Conservation (phyloP, 1,140 invertebrate genomes). For the Ips typographus region DNA sequence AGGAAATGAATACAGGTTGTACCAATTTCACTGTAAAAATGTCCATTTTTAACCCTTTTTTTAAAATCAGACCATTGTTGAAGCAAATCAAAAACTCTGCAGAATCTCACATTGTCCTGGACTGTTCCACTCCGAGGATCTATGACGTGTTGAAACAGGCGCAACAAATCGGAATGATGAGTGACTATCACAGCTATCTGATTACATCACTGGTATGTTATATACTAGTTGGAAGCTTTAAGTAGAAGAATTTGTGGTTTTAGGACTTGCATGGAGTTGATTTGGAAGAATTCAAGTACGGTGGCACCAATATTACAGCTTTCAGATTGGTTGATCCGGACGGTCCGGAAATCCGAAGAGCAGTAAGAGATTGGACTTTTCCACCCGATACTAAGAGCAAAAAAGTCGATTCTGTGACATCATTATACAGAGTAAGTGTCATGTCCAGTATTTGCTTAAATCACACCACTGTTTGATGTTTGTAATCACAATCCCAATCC, state of each 20-base stretch:
- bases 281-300: slow-evolving; percentile 90
- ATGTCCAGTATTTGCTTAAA: no score
- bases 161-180: slow-evolving; percentile 95
- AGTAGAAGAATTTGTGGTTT: slow-evolving; percentile 17
- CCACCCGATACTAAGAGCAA: slow-evolving; percentile 43
- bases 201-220: slow-evolving; percentile 80
- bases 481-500: no score
- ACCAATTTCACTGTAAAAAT: background rate
- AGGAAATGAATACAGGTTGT: slow-evolving; percentile 76
- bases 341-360: slow-evolving; percentile 69
- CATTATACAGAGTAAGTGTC: slow-evolving; percentile 19
- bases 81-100: slow-evolving; percentile 90
- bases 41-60: background rate
- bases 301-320: slow-evolving; percentile 90
- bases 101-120: slow-evolving; percentile 88
- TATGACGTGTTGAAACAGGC: slow-evolving; percentile 86
- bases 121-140: slow-evolving; percentile 84
- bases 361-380: slow-evolving; percentile 75
- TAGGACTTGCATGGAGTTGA: slow-evolving; percentile 89
- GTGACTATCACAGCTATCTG: slow-evolving; percentile 88
- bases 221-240: background rate
- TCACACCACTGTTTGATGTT: no score
- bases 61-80: slow-evolving; percentile 70
- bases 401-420: slow-evolving; percentile 17
- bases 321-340: slow-evolving; percentile 81